Conservation (phyloP, 2,888 invertebrate species). For the Nomada hirtipes region DNA sequence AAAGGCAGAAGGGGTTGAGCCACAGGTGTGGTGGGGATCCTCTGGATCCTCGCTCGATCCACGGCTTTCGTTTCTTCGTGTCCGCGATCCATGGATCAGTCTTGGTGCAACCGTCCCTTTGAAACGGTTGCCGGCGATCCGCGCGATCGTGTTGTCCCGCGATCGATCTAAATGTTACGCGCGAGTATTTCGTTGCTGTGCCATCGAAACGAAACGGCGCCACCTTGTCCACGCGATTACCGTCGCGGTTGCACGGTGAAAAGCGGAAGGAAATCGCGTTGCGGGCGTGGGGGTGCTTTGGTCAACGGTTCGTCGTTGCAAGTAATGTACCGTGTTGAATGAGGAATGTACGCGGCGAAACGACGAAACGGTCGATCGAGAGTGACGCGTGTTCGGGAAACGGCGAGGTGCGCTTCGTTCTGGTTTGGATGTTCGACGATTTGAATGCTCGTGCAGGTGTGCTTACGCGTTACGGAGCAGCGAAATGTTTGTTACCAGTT, state of each 20-base stretch:
- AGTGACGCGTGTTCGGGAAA: neutral
- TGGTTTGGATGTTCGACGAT: constrained; percentile 9
- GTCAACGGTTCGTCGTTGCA: neutral
- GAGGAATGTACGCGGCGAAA: neutral
- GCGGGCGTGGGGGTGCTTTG: neutral
- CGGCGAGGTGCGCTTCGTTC: neutral
- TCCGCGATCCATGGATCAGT: constrained; percentile 76
- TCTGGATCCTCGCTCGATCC: constrained; percentile 67
- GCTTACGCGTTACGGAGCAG: neutral
- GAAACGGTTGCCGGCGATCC: constrained; percentile 46
- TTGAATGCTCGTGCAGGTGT: constrained; percentile 27
- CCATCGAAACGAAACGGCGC: constrained; percentile 2
- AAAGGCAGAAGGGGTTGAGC: constrained; percentile 69
- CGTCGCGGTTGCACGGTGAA: neutral
- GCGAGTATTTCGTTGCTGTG: neutral
- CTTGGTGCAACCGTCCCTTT: constrained; percentile 73
- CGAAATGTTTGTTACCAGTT: neutral
- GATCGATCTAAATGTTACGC: constrained; percentile 23
- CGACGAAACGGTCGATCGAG: constrained; percentile 4
- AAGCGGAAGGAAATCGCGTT: neutral
- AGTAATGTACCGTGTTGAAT: too few species aligned
- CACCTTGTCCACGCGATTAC: neutral
- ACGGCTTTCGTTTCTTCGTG: constrained; percentile 59
- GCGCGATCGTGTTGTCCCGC: too few species aligned
- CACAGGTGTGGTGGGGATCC: constrained; percentile 72